Evolutionary conservation across 2,797 vertebrate genomes (phyloP), one percentile per base, ranked within the genome.

Genomic region (Lutjanus argentimaculatus): DNA sequence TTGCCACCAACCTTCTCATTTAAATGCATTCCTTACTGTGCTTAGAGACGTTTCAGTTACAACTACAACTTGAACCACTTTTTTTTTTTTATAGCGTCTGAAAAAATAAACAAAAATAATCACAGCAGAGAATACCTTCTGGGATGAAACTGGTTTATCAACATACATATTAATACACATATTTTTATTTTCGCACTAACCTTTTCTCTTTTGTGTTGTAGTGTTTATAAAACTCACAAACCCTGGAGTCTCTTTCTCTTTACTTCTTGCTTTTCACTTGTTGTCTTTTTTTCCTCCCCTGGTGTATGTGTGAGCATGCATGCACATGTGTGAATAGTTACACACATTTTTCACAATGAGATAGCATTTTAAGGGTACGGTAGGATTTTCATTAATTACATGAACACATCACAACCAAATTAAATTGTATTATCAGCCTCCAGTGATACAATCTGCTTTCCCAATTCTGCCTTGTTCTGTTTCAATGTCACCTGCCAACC

Each of bases 161-260:
- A 62, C 36, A 69, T 56, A 67, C 14, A 48, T 77, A 63, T 74
- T 76, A 61, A 73, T 46, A 56, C 12, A 67, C 36, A 67, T 52
- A 70, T 81, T 84, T 87, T 67, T 59, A 81, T 76, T 82, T 89
- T 77, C 61, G 59, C 78, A 83, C 84, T 91, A 91, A 92, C 88
- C 65, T 77, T 84, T 79, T 80, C 64, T 86, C 36, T 74, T 57
- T 75, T 82, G 69, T 88, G 83, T 88, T 84, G 25, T 75, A 75
- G 79, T 77, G 53, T 80, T 90, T 67, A 81, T 46, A 71, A 81
- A 85, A 68, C 57, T 79, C 72, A 67, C 71, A 53, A 21, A 76
- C 42, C 67, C 43, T 22, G 73, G 62, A 83, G 64, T 72, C 25
- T 68, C 64, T 85, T 69, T 71, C 30, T 79, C 53, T 71, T 58